Conservation (phyloP, 2,797 vertebrate species). For the Diceros bicornis region DNA sequence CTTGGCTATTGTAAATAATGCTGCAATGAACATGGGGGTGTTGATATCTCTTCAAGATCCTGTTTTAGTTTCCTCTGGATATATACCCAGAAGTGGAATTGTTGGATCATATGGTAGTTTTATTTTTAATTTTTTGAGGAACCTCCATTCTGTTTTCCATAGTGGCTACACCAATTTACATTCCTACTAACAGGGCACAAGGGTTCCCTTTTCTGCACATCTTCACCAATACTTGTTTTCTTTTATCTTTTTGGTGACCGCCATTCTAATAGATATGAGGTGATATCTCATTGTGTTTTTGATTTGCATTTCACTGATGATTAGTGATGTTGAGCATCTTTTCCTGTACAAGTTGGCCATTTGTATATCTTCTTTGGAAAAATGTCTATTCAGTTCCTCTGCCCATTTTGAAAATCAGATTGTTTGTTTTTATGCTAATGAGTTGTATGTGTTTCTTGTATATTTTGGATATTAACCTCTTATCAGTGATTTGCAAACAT, state of each 20-base stretch:
- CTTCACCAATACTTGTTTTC: no score
- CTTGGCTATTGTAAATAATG: no score
- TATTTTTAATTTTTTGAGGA: background rate
- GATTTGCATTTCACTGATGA: background rate
- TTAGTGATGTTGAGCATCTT: background rate
- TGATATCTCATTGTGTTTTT: background rate
- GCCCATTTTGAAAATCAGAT: background rate
- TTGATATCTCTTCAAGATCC: no score
- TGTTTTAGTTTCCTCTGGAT: no score
- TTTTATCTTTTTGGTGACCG: background rate
- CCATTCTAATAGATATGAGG: background rate
- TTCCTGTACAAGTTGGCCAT: background rate
- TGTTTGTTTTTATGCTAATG: background rate
- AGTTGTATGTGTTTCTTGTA: background rate
- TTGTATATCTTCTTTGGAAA: background rate
- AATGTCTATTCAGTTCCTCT: background rate
- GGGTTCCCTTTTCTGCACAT: background rate
- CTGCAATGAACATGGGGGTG: no score
- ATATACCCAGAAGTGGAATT: no score
- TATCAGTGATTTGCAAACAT: background rate
- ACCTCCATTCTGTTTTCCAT: background rate
- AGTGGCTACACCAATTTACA: background rate
- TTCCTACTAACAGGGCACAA: background rate
- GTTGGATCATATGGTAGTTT: no score
- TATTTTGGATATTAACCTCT: background rate